These are phyloP conservation scores for Troglohyphantes excavatus DNA, from an alignment of 2,888 invertebrate genomes.

Conservation along the genomic window DNA sequence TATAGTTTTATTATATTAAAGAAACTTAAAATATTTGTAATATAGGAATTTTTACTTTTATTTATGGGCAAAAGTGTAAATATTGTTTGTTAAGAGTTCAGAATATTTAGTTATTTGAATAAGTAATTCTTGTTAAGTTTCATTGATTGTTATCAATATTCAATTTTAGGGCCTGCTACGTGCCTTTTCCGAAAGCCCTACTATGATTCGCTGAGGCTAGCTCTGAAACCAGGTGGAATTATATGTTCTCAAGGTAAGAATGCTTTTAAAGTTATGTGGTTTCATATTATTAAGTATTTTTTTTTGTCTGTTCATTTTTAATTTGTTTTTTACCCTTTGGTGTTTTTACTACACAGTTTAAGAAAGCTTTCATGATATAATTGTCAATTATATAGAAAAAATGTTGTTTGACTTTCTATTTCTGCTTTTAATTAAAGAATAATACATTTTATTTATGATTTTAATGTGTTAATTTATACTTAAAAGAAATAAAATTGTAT, in stretches of 20 bases:
- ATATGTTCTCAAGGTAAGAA: slow-evolving; percentile 91
- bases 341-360: too few relatives aligned
- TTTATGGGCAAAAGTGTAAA: neutral
- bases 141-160: neutral
- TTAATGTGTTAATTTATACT: too few relatives aligned
- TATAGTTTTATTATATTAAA: too few relatives aligned
- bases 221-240: slow-evolving; percentile 92
- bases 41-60: neutral
- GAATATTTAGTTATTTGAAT: too few relatives aligned
- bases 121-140: too few relatives aligned
- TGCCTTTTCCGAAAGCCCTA: slow-evolving; percentile 90
- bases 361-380: too few relatives aligned
- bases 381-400: too few relatives aligned
- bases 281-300: neutral
- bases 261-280: neutral
- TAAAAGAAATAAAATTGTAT: too few relatives aligned
- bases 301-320: neutral
- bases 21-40: too few relatives aligned
- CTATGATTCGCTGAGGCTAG: slow-evolving; percentile 91
- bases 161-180: slow-evolving; percentile 86
- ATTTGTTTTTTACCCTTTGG: neutral
- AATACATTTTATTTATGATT: too few relatives aligned
- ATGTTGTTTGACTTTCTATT: too few relatives aligned
- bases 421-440: too few relatives aligned
- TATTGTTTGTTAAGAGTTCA: neutral